Base-by-base conservation (phyloP, 2,888 invertebrate genomes). In the Pemphredon lugubris region DNA sequence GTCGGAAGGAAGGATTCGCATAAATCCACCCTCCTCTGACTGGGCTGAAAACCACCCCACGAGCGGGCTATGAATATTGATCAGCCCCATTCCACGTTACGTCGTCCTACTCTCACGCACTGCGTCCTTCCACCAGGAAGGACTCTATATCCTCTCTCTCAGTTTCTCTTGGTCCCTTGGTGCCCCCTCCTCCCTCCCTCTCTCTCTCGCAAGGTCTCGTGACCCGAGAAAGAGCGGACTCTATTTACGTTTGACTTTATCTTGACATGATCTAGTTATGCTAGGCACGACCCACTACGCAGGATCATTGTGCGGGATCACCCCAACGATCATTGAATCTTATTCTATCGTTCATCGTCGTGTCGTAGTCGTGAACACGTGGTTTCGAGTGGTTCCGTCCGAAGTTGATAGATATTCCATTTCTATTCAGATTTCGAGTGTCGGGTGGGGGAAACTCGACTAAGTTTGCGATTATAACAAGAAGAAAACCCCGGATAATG, bases 181-280 rank as follows among this genome's bases (percentile, higher is more conserved):
- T 77, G 53, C 73, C 70, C 21, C 57, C n/a, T 11, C 40, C 44
- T 54, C 53, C 53, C 34, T 5, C 45, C 60, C 73, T 9, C 32
- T 51, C 16, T 55, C 21, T 63, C 21, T 37, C 51, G 53, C 20
- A 37, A 30, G 51, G 53, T 63, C 63, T 20, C 65, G 64, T 77
- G 71, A 76, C 74, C 80, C 73, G 61, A 65, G 77, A 65, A 77
- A 77, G 64, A 61, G 50, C 71, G 40, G 42, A 68, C 78, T 82
- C 84, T 79, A 84, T 87, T 86, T 86, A 84, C 80, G 77, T 70
- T 51, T 40, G 78, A 84, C 84, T 81, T 80, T 87, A 88, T 88
- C 88, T 87, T 84, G 84, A 87, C 83, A 78, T 73, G 82, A 88
- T 87, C 88, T 87, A 87, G 85, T 88, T 88, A 88, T 88, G 87